Evolutionary conservation across 1,140 invertebrate species (phyloP), one percentile per base, ranked within the genome.

Genomic region (Leptopilina boulardi): DNA sequence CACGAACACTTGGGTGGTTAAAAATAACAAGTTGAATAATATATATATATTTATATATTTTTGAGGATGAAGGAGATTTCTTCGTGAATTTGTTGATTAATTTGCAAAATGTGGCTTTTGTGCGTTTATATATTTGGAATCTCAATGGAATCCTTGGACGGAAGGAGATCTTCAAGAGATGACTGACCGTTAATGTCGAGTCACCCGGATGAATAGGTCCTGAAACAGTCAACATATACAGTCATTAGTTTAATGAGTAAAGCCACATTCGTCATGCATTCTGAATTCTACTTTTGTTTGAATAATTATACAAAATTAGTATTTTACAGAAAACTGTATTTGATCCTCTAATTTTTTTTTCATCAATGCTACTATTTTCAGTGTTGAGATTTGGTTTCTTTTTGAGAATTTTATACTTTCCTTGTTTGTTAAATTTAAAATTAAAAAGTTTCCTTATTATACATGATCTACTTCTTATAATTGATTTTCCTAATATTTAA

Each of bases 121-220:
- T 71, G 41, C 41, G 72, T 23, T 38, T 74, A 41, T 30, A 77
- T 38, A 9, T n/a, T n/a, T 66, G 59, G 59, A 66, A 76, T 75
- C 71, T n/a, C 72, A 75, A 76, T 71, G 77, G 75, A 84, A 78
- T 86, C 85, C 86, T 88, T 88, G 86, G 85, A 87, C 86, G 86
- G 86, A 88, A 78, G 80, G 84, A 84, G 86, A 85, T 88, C 87
- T 84, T 86, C 77, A 70, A 77, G 75, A 42, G 54, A 56, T 51
- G 70, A 34, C 54, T 81, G 56, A 73, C 59, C 59, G 23, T 30
- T 15, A 23, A 30, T 66, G 59, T 66, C 59, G 59, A 66, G 13
- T 66, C 59, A 71, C 26, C 15, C 47, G 73, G 18, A 74, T 54
- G 47, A 30, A 26, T 56, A 74, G 73, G 47, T 76, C 79, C 84